Evolutionary conservation across 2,113 vertebrate species (phyloP).

Genomic region (Hippocampus comes): DNA sequence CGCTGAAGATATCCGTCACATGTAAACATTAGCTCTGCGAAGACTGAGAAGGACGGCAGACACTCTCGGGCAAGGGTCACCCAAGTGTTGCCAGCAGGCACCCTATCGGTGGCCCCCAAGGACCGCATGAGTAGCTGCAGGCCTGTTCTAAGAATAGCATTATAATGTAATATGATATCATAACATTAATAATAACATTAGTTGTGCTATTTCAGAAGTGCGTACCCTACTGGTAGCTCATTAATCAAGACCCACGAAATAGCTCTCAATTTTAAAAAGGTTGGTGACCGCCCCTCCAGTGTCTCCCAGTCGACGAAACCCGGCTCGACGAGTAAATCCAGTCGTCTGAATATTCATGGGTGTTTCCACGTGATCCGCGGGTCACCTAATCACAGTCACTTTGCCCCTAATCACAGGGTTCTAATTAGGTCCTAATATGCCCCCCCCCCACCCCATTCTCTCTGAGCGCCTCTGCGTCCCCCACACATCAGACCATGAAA

Average conservation of each 20-base stretch:
- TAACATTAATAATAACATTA: no score
- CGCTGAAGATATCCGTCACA: not conserved
- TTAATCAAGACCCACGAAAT: no score
- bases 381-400: slow-evolving; percentile 77
- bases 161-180: no score
- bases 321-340: slow-evolving; percentile 40
- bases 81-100: no score
- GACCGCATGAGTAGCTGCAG: no score
- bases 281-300: not conserved
- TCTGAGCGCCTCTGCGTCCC: slow-evolving; percentile 66
- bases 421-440: slow-evolving; percentile 79
- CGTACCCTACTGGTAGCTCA: no score
- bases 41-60: not conserved
- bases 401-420: slow-evolving; percentile 77
- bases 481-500: slow-evolving; percentile 75
- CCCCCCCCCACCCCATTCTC: slow-evolving; percentile 56
- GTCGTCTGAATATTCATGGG: slow-evolving; percentile 74
- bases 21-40: not conserved
- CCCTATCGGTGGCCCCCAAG: no score
- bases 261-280: slow-evolving; percentile 15
- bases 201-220: no score
- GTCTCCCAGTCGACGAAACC: slow-evolving; percentile 27
- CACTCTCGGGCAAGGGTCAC: no score
- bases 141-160: no score
- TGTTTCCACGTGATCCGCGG: slow-evolving; percentile 69